Percentiles rank a stretch among this genome's conserved stretches.
Conservation (phyloP, 2,797 vertebrate species). For the Sarcoramphus papa region DNA sequence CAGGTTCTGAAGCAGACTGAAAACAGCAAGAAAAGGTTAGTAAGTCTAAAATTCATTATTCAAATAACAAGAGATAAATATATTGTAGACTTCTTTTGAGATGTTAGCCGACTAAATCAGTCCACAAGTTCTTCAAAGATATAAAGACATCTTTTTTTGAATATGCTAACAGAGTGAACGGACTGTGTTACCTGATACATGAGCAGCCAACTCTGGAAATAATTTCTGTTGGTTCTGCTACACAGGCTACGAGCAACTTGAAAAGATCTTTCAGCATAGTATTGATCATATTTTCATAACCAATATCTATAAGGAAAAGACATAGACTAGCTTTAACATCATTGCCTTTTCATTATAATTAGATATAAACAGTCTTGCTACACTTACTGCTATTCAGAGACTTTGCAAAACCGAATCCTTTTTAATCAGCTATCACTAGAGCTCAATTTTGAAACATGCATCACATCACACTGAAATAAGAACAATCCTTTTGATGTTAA, state of each 20-base stretch:
- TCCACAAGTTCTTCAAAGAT: not conserved
- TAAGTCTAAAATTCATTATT: not conserved
- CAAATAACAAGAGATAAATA: not conserved
- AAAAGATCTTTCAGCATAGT: slow-evolving; percentile 95
- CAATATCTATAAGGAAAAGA: slow-evolving; percentile 80
- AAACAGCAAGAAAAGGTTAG: not conserved
- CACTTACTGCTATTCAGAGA: not conserved
- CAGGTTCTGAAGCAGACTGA: not conserved
- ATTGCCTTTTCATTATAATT: not conserved
- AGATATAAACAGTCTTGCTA: not conserved
- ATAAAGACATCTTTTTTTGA: not conserved
- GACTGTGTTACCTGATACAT: slow-evolving; percentile 87
- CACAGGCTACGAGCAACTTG: slow-evolving; percentile 89
- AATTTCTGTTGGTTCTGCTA: slow-evolving; percentile 93
- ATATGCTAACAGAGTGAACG: not conserved
- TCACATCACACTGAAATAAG: not conserved
- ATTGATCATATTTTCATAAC: slow-evolving; percentile 93
- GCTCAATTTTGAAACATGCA: not conserved
- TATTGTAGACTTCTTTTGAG: not conserved
- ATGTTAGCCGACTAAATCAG: not conserved
- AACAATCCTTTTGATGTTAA: not conserved
- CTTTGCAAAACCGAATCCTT: not conserved
- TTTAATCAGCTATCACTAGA: not conserved
- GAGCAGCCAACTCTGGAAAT: slow-evolving; percentile 98
- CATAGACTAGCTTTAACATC: not conserved